Base-by-base conservation (phyloP, 2,113 vertebrate species). In the mouse (Mus musculus) region DNA sequence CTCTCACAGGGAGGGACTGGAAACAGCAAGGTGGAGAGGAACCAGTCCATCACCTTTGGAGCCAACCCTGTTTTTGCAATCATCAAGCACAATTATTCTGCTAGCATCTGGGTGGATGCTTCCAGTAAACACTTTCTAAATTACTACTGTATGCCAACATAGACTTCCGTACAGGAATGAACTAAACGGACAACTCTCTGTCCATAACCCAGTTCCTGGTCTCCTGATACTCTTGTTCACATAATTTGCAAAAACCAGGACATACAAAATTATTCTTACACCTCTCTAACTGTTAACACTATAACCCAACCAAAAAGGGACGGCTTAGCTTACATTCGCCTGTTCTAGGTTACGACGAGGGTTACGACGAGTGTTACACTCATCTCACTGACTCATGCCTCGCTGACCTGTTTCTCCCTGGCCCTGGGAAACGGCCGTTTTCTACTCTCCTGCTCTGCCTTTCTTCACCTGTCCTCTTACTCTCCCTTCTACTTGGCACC, bases 351-450 rank as follows among this genome's bases (percentile, higher is more conserved):
- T 20, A 30, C 59, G 36, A 30, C 0, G 11, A 1, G 30, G 22
- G 46, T 39, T 3, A 36, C 59, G 30, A 49, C 0, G 24, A 1
- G 30, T 17, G n/a, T 39, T 6, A 76, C n/a, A 54, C 54, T 30
- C 14, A 63, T 10, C 59, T 82, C 36, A 39, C 36, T 0, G 12
- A 39, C 39, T 14, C 36, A 7, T 1, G 36, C 36, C 80, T 42
- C 17, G 12, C 24, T 84, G 7, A 33, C 22, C 36, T n/a, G 63
- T 8, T 19, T 46, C 61, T 9, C 49, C 61, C 36, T 4, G 39
- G 36, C 17, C n/a, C 33, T n/a, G 5, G 4, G 1, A 10, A 17
- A 3, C 0, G 1, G 8, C 24, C 71, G 19, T 28, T 54, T 17
- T 61, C 80, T 7, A 7, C 69, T 36, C 78, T 12, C 3, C 49